phyloP scores from a whole-genome alignment of 1,140 invertebrate genomes.

The Kradibia gibbosae region DNA sequence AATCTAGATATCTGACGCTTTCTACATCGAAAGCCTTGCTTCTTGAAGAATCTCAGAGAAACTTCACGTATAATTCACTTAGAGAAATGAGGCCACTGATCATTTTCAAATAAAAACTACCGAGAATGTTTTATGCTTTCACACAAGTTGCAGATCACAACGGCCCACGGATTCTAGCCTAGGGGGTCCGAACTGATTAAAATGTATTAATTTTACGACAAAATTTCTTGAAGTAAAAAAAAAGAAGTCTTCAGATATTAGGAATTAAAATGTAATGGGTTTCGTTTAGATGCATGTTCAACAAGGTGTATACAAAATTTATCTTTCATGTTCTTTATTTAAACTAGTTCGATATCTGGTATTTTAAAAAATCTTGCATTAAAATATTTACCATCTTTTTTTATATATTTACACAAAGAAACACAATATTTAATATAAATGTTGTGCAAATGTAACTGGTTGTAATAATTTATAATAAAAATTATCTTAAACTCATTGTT shows the following conservation, averaged over 20 bases:
- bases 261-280: not conserved
- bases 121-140: not conserved
- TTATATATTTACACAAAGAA: too few relatives aligned
- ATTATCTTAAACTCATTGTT: too few relatives aligned
- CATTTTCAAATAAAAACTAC: constrained; percentile 14
- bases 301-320: not conserved
- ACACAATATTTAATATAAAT: too few relatives aligned
- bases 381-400: too few relatives aligned
- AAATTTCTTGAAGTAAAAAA: not conserved
- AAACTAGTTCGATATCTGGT: not conserved
- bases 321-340: not conserved
- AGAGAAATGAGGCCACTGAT: constrained; percentile 24
- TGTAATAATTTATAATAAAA: too few relatives aligned
- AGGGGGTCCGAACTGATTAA: not conserved
- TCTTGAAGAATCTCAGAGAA: constrained; percentile 19
- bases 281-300: not conserved
- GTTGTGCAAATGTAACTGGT: too few relatives aligned
- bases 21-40: not conserved
- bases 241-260: not conserved
- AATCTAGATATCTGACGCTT: not conserved
- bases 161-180: not conserved
- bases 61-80: not conserved
- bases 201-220: not conserved
- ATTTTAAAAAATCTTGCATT: too few relatives aligned
- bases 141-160: not conserved